Percentiles rank a stretch among this genome's conserved stretches.
Evolutionary conservation across 2,888 invertebrate species (phyloP).

Genomic region (Charanyca ferruginea): DNA sequence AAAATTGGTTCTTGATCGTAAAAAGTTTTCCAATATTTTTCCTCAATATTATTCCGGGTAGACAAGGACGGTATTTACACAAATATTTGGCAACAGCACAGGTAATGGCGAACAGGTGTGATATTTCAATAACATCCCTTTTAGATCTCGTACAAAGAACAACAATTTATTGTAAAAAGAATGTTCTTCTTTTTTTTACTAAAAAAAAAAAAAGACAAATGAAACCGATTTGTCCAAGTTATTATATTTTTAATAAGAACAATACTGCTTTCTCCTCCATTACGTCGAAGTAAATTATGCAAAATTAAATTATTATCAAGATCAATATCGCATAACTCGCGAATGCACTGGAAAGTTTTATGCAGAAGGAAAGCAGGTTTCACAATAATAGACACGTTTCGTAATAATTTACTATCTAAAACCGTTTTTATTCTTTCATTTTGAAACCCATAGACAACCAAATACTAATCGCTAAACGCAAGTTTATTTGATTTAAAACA

Average conservation of each 20-base stretch:
- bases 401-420: slow-evolving; percentile 36
- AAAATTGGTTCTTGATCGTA: slow-evolving; percentile 12
- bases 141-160: slow-evolving; percentile 4
- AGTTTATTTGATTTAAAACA: not conserved
- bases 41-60: slow-evolving; percentile 16
- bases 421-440: not conserved
- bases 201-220: slow-evolving; percentile 1
- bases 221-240: not conserved
- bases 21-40: slow-evolving; percentile 31
- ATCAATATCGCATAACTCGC: slow-evolving; percentile 64
- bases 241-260: slow-evolving; percentile 8
- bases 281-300: slow-evolving; percentile 43
- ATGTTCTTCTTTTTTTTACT: no score
- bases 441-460: not conserved
- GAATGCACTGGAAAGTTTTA: slow-evolving; percentile 73
- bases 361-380: slow-evolving; percentile 73
- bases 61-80: not conserved
- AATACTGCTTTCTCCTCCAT: slow-evolving; percentile 32
- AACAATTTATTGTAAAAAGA: not conserved
- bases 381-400: slow-evolving; percentile 61
- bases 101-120: not conserved
- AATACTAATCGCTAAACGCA: not conserved
- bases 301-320: slow-evolving; percentile 56
- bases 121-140: not conserved
- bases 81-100: slow-evolving; percentile 24